Evolutionary conservation across 2,888 invertebrate genomes (phyloP).

Genomic region (Melieria omissa): DNA sequence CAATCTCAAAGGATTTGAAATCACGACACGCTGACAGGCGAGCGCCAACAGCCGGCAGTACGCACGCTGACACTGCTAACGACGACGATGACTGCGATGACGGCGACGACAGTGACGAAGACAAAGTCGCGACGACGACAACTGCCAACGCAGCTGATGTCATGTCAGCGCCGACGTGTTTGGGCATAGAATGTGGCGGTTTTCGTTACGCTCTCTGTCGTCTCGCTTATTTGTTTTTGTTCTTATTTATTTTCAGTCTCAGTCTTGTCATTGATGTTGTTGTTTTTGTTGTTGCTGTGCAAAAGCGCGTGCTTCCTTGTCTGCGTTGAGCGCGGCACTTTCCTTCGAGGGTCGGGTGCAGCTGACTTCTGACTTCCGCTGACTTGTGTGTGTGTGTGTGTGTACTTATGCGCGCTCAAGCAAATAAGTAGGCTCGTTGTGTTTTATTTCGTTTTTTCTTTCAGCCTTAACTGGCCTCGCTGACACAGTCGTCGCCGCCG

Average conservation of each 20-base stretch:
- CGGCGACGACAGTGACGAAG: not conserved
- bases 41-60: not conserved
- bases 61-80: not conserved
- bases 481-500: not conserved
- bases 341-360: no score
- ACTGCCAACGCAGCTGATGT: not conserved
- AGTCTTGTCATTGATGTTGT: constrained; percentile 4
- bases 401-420: constrained; percentile 20
- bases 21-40: constrained; percentile 14
- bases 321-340: not conserved
- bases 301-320: not conserved
- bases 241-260: constrained; percentile 7
- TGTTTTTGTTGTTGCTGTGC: not conserved
- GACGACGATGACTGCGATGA: not conserved
- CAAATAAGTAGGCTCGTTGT: constrained; percentile 36
- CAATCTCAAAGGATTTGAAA: constrained; percentile 32
- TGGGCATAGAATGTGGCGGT: no score
- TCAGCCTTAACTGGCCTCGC: not conserved
- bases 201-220: no score
- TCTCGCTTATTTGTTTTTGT: constrained; percentile 2
- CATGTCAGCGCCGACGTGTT: not conserved
- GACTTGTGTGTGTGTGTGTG: not conserved
- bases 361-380: no score
- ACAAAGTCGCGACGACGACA: not conserved
- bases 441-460: constrained; percentile 11